Conservation (phyloP, 2,797 vertebrate species). For the Falco rusticolus region DNA sequence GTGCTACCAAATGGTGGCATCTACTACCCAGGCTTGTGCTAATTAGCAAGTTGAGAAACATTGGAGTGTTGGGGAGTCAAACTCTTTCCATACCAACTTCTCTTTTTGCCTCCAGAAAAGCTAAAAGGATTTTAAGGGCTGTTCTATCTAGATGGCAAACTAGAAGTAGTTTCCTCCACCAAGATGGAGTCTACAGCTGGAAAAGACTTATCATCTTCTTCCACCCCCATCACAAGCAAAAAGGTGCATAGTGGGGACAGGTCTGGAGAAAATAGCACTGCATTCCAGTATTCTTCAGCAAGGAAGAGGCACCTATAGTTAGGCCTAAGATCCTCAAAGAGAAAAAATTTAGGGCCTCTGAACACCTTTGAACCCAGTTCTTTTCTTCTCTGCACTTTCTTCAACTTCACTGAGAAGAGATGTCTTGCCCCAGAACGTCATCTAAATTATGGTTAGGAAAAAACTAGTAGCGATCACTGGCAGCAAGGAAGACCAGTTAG, state of each 20-base stretch:
- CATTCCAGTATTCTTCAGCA: background rate
- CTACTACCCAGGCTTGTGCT: background rate
- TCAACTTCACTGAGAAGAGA: background rate
- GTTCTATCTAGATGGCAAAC: background rate
- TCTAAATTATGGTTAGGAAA: background rate
- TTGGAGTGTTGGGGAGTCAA: background rate
- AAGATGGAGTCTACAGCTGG: background rate
- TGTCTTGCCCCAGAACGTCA: background rate
- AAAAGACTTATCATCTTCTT: background rate
- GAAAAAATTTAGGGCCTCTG: background rate
- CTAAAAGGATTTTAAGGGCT: background rate
- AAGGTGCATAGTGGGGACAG: background rate
- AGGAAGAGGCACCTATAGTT: background rate
- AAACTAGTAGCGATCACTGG: background rate
- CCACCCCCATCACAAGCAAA: background rate
- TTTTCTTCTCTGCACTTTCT: background rate
- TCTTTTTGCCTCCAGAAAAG: background rate
- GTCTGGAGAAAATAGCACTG: background rate
- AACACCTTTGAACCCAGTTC: background rate
- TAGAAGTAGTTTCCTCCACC: background rate
- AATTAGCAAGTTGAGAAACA: background rate
- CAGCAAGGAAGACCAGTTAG: accelerated
- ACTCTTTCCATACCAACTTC: background rate
- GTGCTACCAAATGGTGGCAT: background rate
- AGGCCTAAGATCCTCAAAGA: background rate